Evolutionary conservation across 2,113 vertebrate species (phyloP), one percentile per base, ranked within the genome.

Genomic region (Cebus imitator): DNA sequence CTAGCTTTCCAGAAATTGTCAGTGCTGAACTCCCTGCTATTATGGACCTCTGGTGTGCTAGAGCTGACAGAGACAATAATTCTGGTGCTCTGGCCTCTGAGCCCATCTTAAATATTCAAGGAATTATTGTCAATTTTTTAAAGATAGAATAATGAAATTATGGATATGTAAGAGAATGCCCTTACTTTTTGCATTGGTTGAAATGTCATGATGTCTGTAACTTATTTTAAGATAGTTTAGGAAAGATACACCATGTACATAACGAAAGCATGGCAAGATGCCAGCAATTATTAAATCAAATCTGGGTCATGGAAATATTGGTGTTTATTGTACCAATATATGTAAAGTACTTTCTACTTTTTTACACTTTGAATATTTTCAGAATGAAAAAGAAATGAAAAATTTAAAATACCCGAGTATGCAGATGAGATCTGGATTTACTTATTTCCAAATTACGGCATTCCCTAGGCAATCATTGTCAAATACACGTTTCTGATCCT

Each of bases 231-330:
- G 94, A 93, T 85, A 37, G n/a, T 45, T 94, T 27, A 89, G 12
- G 3, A 48, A 86, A 91, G 95, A 92, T 52, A n/a, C 0, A n/a
- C 40, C 5, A 66, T 6, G 76, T 21, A 52, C 0, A 87, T 79
- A 86, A 97, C 76, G 89, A 8, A 94, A 97, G 58, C 90, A 79
- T 12, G 72, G 27, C 21, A 82, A 90, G 97, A 86, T 94, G 55
- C 37, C 93, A 90, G 32, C 25, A 83, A 72, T 64, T 40, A 45
- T n/a, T 92, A 25, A 84, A 83, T 48, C 79, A 35, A 81, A 64
- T 89, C 40, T 78, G 75, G 35, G n/a, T 86, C 9, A 2, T 85
- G 16, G 17, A 87, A 82, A 79, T 73, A 9, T 57, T 82, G n/a
- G 52, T 55, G 40, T 43, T 78, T 73, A 82, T 50, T 43, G 14